phyloP scores from a whole-genome alignment of 2,113 vertebrate species.

The Syrmaticus mikado region DNA sequence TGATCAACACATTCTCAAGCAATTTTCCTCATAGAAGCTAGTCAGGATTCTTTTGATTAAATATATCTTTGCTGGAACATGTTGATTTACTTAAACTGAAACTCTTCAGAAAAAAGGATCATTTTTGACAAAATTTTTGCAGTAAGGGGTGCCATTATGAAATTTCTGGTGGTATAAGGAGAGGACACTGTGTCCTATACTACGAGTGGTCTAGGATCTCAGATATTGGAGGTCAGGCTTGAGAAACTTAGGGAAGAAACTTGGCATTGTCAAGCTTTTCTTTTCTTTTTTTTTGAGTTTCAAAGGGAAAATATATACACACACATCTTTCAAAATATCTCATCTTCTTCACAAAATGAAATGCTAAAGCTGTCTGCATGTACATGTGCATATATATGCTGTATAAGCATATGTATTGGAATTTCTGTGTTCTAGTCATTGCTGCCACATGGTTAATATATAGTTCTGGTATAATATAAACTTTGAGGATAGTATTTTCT shows the following conservation, averaged over 20 bases:
- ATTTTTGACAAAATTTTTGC: neutral
- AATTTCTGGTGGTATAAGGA: neutral
- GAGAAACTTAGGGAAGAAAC: neutral
- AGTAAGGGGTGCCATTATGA: neutral
- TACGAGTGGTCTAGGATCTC: neutral
- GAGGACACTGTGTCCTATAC: fast-evolving
- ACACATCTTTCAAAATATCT: neutral
- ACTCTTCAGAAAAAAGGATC: neutral
- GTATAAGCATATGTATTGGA: neutral
- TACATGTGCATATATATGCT: neutral
- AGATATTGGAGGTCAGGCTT: neutral
- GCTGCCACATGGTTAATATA: neutral
- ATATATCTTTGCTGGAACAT: neutral
- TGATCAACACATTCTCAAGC: fast-evolving
- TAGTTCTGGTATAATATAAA: neutral
- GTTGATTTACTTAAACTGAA: neutral
- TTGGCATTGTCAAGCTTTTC: neutral
- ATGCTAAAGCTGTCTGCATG: neutral
- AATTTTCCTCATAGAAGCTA: neutral
- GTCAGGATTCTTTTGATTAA: neutral
- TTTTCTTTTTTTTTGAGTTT: neutral
- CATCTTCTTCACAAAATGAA: neutral
- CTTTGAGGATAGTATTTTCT: neutral
- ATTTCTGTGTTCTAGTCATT: neutral
- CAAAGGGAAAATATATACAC: neutral